These are phyloP conservation scores for Cossypha heuglini DNA, from an alignment of 2,797 vertebrate species.

Conservation along the genomic window DNA sequence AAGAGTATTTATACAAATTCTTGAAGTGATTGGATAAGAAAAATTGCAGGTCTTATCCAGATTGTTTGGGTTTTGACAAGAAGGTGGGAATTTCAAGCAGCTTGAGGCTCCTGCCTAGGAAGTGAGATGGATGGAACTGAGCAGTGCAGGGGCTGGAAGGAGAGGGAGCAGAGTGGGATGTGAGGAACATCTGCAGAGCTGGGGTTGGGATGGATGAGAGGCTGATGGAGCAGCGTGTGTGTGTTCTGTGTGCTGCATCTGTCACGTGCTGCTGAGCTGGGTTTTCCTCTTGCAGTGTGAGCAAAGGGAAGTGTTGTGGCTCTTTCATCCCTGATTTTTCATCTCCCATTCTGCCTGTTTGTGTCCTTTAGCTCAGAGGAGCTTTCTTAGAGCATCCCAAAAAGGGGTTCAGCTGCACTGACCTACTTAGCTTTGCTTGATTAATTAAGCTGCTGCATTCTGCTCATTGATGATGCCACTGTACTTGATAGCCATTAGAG, in stretches of 20 bases:
- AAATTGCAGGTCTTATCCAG: background rate
- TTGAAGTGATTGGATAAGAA: background rate
- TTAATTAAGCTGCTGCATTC: background rate
- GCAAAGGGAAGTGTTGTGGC: background rate
- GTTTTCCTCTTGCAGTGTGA: background rate
- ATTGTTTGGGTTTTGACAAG: background rate
- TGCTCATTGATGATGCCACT: background rate
- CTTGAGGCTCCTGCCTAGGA: background rate
- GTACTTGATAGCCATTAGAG: background rate
- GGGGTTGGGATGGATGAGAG: background rate
- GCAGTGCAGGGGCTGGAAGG: background rate
- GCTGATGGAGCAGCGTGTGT: no score
- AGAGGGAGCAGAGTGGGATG: background rate
- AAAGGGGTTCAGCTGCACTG: background rate
- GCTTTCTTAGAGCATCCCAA: background rate
- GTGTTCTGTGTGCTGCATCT: background rate
- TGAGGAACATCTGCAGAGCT: background rate
- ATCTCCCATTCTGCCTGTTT: background rate
- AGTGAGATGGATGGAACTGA: rapidly evolving
- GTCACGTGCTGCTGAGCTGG: background rate
- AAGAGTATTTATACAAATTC: background rate
- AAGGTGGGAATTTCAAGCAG: background rate
- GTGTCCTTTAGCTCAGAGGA: background rate
- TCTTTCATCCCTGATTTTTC: background rate
- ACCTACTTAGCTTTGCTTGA: background rate